Evolutionary conservation across 2,888 invertebrate species (phyloP).

Genomic region (Apodemia hepburni): DNA sequence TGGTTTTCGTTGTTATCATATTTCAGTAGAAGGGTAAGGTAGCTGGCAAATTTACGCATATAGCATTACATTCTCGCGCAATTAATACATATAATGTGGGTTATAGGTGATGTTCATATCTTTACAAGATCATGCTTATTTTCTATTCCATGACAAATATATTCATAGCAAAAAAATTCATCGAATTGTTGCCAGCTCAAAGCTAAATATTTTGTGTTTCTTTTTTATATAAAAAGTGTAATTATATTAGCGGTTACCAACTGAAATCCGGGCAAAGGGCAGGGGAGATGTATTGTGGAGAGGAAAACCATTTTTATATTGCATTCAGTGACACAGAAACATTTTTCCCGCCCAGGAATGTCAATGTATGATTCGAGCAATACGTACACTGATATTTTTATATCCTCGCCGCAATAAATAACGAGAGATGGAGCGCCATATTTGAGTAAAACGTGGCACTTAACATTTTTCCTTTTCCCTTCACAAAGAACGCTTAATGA

Average conservation of each 20-base stretch:
- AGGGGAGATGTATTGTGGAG: conserved; percentile 6
- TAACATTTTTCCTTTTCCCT: conserved; percentile 13
- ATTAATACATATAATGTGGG: too few relatives aligned
- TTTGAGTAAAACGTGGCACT: conserved; percentile 12
- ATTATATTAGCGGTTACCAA: neutral
- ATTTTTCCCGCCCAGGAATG: conserved; percentile 9
- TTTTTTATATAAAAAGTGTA: neutral
- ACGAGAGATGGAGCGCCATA: neutral
- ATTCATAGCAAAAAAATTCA: too few relatives aligned
- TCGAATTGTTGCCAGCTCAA: too few relatives aligned
- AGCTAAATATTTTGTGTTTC: too few relatives aligned
- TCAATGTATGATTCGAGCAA: conserved; percentile 10
- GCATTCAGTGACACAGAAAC: conserved; percentile 14
- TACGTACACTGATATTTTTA: conserved; percentile 9
- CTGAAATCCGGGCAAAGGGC: neutral
- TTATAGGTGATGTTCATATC: too few relatives aligned
- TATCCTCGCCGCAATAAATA: conserved; percentile 6
- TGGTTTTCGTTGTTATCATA: too few relatives aligned
- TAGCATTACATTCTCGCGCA: too few relatives aligned
- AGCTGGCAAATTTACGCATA: too few relatives aligned
- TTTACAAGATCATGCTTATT: too few relatives aligned
- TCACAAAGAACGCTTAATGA: conserved; percentile 10
- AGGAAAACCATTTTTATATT: conserved; percentile 14
- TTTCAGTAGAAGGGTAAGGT: too few relatives aligned
- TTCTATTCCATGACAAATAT: too few relatives aligned